Conservation (phyloP, 1,140 invertebrate species). For the Zophobas morio region DNA sequence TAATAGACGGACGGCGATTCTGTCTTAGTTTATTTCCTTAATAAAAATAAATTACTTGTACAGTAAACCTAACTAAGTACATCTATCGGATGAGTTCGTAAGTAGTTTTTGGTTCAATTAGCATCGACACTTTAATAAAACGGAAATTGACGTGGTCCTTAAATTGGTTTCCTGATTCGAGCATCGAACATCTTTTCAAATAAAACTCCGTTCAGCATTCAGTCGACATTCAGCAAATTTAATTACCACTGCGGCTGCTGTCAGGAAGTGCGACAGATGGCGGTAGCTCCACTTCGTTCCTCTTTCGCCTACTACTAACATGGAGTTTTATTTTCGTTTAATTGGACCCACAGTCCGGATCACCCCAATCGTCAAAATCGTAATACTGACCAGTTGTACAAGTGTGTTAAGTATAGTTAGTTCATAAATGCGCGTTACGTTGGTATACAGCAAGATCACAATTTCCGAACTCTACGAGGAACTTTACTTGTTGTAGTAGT, state of each 20-base stretch:
- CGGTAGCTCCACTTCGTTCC: slow-evolving; percentile 37
- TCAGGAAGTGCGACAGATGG: slow-evolving; percentile 53
- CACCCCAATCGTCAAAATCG: neutral
- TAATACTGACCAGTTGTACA: slow-evolving; percentile 10
- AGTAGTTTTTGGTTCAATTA: slow-evolving; percentile 27
- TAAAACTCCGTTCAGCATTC: slow-evolving; percentile 47
- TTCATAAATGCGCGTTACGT: no score
- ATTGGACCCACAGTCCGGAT: slow-evolving; percentile 6
- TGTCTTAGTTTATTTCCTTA: neutral
- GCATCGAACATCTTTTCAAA: slow-evolving; percentile 39
- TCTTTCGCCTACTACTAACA: slow-evolving; percentile 32
- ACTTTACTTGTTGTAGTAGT: slow-evolving; percentile 59
- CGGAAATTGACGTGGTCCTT: slow-evolving; percentile 25
- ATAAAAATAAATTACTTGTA: slow-evolving; percentile 26
- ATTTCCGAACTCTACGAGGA: neutral
- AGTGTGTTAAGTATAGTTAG: neutral
- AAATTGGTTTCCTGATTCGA: slow-evolving; percentile 39
- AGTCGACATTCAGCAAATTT: slow-evolving; percentile 51
- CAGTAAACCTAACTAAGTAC: neutral
- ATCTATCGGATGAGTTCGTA: neutral
- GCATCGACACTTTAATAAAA: slow-evolving; percentile 9
- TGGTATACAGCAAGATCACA: no score
- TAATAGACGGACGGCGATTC: no score
- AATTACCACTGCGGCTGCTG: slow-evolving; percentile 52
- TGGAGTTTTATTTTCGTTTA: slow-evolving; percentile 30